phyloP scores from a whole-genome alignment of 2,888 invertebrate genomes.

The Eurytoma adleriae region DNA sequence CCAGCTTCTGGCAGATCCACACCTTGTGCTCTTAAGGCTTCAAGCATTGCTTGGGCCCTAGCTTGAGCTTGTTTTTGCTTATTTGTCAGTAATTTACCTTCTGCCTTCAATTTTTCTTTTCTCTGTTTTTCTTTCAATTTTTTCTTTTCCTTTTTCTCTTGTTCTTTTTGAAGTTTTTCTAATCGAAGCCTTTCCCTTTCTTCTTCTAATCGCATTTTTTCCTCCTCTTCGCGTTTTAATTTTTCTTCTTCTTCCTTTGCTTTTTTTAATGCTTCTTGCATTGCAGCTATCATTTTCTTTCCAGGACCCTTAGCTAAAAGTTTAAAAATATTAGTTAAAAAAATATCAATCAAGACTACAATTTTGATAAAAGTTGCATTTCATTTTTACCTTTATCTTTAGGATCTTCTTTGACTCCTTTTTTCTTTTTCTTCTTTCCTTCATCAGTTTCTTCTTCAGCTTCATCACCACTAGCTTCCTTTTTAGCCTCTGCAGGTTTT shows the following conservation, averaged over 20 bases:
- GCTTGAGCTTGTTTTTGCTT: constrained; percentile 95
- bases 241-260: constrained; percentile 93
- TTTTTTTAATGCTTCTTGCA: constrained; percentile 93
- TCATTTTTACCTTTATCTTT: constrained; percentile 73
- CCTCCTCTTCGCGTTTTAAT: constrained; percentile 85
- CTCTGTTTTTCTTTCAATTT: constrained; percentile 95
- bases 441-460: constrained; percentile 75
- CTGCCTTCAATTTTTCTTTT: constrained; percentile 95
- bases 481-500: constrained; percentile 60
- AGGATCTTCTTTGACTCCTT: constrained; percentile 76
- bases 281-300: constrained; percentile 91
- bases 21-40: constrained; percentile 92
- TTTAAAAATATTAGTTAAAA: neutral
- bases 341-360: too few relatives aligned
- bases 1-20: constrained; percentile 87
- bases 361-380: neutral
- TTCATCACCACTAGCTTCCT: constrained; percentile 68
- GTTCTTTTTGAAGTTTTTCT: constrained; percentile 88
- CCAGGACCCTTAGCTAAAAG: constrained; percentile 82
- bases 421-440: constrained; percentile 77
- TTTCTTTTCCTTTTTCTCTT: constrained; percentile 90
- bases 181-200: constrained; percentile 85
- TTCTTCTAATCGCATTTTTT: constrained; percentile 85
- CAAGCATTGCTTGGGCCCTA: constrained; percentile 91
- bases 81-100: constrained; percentile 94